A percentile compares a stretch with the other conserved stretches of the same genome.
Conservation (phyloP, 2,113 vertebrate species). For the Xenopus borealis region DNA sequence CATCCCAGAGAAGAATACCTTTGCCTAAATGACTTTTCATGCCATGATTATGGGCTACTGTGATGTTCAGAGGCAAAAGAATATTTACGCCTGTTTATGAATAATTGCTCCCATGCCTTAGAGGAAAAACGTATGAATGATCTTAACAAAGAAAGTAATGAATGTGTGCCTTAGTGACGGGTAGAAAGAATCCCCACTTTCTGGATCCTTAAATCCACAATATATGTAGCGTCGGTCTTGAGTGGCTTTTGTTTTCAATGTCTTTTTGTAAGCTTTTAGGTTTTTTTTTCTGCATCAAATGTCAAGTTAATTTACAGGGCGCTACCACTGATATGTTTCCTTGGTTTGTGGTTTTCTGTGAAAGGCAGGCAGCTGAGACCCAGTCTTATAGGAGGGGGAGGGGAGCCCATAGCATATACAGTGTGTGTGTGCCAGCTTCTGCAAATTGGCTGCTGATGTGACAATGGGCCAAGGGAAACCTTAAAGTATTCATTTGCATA, state of each 20-base stretch:
- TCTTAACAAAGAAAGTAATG: conserved; percentile 65
- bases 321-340: conserved; percentile 86
- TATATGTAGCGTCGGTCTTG: conserved; percentile 54
- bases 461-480: conserved; percentile 65
- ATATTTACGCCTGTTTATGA: conserved; percentile 49
- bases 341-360: conserved; percentile 78
- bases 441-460: conserved; percentile 75
- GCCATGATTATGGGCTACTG: conserved; percentile 7
- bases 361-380: conserved; percentile 72
- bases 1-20: not conserved
- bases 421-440: conserved; percentile 57
- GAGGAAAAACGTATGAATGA: conserved; percentile 63
- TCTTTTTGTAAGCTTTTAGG: conserved; percentile 79
- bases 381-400: conserved; percentile 68
- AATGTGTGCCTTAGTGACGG: conserved; percentile 47
- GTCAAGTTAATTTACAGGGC: conserved; percentile 96
- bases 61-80: not conserved
- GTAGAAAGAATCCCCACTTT: conserved; percentile 60
- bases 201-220: conserved; percentile 69
- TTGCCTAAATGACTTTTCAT: not conserved
- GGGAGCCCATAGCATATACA: conserved; percentile 63
- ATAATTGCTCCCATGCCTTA: conserved; percentile 49
- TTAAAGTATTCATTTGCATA: conserved; percentile 68
- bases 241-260: conserved; percentile 81
- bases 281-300: conserved; percentile 82